Evolutionary conservation across 30 jellyfish, hydroid and myxozoan genomes (phyloP).

Genomic region (Cassiopea andromeda): DNA sequence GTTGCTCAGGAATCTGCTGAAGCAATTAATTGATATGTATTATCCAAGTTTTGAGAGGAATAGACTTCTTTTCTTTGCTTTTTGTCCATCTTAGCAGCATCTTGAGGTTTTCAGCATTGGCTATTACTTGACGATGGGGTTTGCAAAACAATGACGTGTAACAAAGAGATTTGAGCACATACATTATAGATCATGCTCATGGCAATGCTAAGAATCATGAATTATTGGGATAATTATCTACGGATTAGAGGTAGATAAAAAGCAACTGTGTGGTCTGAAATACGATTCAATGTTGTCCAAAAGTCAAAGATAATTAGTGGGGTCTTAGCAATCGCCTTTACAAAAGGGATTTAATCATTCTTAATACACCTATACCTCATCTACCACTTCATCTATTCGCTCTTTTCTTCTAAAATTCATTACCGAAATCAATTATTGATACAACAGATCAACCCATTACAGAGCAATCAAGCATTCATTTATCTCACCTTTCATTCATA

Average conservation of each 20-base stretch:
- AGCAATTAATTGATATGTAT: not conserved
- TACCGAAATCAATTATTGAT: too few relatives aligned
- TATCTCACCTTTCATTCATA: too few relatives aligned
- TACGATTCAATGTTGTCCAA: not conserved
- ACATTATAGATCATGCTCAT: not conserved
- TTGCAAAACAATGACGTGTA: not conserved
- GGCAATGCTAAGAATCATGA: not conserved
- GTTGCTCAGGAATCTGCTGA: not conserved
- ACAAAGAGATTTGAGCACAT: not conserved
- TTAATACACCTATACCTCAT: too few relatives aligned
- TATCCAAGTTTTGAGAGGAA: not conserved
- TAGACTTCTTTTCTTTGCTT: not conserved
- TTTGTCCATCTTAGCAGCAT: not conserved
- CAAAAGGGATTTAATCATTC: too few relatives aligned
- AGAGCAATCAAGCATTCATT: too few relatives aligned
- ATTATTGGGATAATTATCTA: not conserved
- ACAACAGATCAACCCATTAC: too few relatives aligned
- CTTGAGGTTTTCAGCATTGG: not conserved
- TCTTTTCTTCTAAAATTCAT: too few relatives aligned
- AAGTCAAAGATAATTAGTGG: too few relatives aligned
- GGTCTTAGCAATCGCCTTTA: too few relatives aligned
- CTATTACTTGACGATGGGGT: not conserved
- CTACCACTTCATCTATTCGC: too few relatives aligned
- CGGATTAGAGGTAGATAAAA: not conserved
- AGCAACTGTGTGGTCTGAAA: not conserved